Conservation (phyloP, 1,140 invertebrate species). For the Bombus affinis region DNA sequence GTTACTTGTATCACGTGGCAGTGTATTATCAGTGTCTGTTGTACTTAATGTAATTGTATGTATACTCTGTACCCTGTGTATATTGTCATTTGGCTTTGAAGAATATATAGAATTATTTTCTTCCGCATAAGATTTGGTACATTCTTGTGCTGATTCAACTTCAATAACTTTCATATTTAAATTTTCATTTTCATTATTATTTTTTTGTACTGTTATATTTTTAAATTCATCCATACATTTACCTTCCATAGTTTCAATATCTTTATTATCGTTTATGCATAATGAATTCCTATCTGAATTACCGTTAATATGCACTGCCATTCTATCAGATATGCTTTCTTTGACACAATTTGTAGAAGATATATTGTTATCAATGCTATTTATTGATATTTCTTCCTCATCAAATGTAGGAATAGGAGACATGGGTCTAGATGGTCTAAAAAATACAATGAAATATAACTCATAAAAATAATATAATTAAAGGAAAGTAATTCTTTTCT, state of each 20-base stretch:
- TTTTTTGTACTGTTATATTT: slow-evolving; percentile 59
- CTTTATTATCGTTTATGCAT: slow-evolving; percentile 77
- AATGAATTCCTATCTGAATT: slow-evolving; percentile 67
- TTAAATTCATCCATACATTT: slow-evolving; percentile 74
- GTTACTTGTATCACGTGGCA: slow-evolving; percentile 85
- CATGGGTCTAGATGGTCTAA: slow-evolving; percentile 89
- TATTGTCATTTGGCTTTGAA: slow-evolving; percentile 68
- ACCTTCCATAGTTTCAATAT: slow-evolving; percentile 79
- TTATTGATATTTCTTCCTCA: slow-evolving; percentile 79
- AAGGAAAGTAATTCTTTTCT: not conserved
- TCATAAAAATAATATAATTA: not conserved
- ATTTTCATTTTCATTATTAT: slow-evolving; percentile 69
- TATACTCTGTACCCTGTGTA: slow-evolving; percentile 78
- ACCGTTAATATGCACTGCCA: slow-evolving; percentile 57
- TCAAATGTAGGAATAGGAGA: slow-evolving; percentile 89
- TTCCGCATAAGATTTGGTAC: slow-evolving; percentile 61
- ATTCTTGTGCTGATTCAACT: slow-evolving; percentile 68
- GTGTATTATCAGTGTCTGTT: slow-evolving; percentile 80
- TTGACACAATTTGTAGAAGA: slow-evolving; percentile 71
- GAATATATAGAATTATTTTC: slow-evolving; percentile 64
- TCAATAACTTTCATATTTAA: slow-evolving; percentile 70
- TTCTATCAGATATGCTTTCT: slow-evolving; percentile 67
- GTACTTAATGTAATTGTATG: slow-evolving; percentile 77
- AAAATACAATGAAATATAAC: slow-evolving; percentile 62
- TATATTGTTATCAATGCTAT: slow-evolving; percentile 75